Percentiles rank a stretch among this genome's conserved stretches.
Conservation (phyloP, 2,888 invertebrate species). For the Drosophila anceps region DNA sequence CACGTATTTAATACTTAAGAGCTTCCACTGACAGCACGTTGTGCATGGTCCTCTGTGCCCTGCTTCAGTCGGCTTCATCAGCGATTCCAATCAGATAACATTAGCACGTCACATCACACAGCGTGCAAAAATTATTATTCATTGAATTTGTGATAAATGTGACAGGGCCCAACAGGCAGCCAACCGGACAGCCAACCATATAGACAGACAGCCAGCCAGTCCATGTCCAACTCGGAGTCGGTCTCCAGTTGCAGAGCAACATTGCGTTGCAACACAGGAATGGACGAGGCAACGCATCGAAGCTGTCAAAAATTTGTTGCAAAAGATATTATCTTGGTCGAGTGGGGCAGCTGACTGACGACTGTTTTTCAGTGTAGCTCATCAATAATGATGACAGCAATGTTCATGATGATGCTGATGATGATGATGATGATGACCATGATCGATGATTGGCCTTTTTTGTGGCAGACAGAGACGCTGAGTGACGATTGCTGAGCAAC, state of each 20-base stretch:
- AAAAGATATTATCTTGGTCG: slow-evolving; percentile 82
- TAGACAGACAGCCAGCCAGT: not conserved
- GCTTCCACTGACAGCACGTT: slow-evolving; percentile 56
- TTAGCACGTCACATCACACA: slow-evolving; percentile 84
- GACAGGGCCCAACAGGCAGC: slow-evolving; percentile 81
- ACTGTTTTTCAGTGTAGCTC: slow-evolving; percentile 64
- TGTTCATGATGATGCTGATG: slow-evolving; percentile 44
- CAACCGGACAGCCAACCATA: slow-evolving; percentile 2
- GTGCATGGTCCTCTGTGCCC: slow-evolving; percentile 23
- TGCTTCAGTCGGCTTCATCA: slow-evolving; percentile 65
- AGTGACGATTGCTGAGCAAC: slow-evolving; percentile 72
- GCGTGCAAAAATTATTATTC: slow-evolving; percentile 84
- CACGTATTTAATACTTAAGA: slow-evolving; percentile 83
- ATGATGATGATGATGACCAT: slow-evolving; percentile 81
- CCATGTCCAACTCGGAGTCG: slow-evolving; percentile 15
- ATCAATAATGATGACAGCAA: slow-evolving; percentile 67
- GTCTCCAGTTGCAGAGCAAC: slow-evolving; percentile 31
- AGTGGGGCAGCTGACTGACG: slow-evolving; percentile 56
- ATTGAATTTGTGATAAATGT: slow-evolving; percentile 85
- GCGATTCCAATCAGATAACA: slow-evolving; percentile 84
- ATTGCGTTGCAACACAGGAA: slow-evolving; percentile 38
- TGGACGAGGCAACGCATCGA: slow-evolving; percentile 63
- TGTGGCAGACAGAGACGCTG: slow-evolving; percentile 67
- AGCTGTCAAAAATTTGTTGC: slow-evolving; percentile 84
- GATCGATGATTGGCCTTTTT: slow-evolving; percentile 84